phyloP scores from a whole-genome alignment of 1,140 invertebrate genomes.

The Thaumatotibia leucotreta region DNA sequence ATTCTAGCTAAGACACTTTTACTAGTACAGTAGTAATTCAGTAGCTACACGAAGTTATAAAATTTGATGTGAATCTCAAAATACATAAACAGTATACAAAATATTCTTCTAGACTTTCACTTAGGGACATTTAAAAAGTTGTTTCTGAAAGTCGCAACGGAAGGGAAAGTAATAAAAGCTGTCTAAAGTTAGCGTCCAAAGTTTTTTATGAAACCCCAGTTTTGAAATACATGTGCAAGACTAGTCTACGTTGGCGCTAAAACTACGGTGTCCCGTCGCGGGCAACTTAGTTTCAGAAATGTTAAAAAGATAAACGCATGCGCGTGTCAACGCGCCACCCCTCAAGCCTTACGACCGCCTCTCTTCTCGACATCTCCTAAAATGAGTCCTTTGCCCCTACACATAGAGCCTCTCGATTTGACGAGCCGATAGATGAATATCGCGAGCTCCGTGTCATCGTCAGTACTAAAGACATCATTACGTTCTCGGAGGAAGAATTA shows the following conservation, averaged over 20 bases:
- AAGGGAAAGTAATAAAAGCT: not conserved
- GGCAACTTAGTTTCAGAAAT: constrained; percentile 58
- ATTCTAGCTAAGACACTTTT: too few species aligned
- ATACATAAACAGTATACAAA: too few species aligned
- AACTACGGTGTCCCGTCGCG: constrained; percentile 10
- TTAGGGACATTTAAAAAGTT: too few species aligned
- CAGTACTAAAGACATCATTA: constrained; percentile 70
- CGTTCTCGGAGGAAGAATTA: constrained; percentile 65
- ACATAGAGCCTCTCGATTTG: constrained; percentile 44
- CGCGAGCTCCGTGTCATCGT: constrained; percentile 53
- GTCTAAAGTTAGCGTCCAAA: not conserved
- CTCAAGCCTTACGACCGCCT: constrained; percentile 71
- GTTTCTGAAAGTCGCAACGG: too few species aligned
- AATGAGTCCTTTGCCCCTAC: constrained; percentile 55
- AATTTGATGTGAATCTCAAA: too few species aligned
- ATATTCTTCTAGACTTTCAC: too few species aligned
- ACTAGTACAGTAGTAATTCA: too few species aligned
- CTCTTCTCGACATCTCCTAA: constrained; percentile 55
- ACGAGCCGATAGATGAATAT: constrained; percentile 45
- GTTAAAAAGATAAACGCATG: constrained; percentile 65
- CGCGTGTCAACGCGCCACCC: constrained; percentile 69
- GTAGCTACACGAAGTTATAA: too few species aligned
- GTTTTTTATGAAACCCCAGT: not conserved
- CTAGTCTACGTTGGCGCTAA: not conserved
- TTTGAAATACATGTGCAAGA: not conserved